phyloP scores from a whole-genome alignment of 2,797 vertebrate species.

The Aphelocoma californica region DNA sequence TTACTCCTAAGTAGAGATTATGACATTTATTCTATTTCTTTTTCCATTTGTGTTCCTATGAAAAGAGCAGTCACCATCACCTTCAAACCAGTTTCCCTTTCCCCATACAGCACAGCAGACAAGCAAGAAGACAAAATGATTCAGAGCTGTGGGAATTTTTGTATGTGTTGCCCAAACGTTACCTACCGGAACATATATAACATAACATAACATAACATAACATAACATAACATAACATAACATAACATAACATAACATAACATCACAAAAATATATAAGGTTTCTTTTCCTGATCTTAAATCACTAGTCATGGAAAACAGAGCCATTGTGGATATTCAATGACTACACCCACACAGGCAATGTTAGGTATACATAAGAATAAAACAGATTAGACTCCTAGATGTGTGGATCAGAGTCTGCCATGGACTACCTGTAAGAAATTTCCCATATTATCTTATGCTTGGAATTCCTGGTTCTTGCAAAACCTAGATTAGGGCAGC shows the following conservation, averaged over 20 bases:
- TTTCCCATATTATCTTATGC: neutral
- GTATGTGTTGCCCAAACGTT: neutral
- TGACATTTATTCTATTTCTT: neutral
- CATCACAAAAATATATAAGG: neutral
- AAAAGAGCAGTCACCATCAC: neutral
- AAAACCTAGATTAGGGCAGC: neutral
- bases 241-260: neutral
- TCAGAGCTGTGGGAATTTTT: neutral
- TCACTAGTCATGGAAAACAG: neutral
- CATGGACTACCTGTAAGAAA: neutral
- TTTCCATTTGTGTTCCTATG: neutral
- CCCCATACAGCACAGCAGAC: neutral
- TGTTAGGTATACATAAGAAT: neutral
- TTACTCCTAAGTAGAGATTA: neutral
- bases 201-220: too few species aligned
- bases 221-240: neutral
- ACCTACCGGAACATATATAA: neutral
- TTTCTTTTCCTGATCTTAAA: neutral
- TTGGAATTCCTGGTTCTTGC: neutral
- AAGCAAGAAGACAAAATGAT: neutral
- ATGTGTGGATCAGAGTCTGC: neutral
- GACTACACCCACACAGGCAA: neutral
- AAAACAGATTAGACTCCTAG: neutral
- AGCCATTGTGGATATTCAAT: neutral
- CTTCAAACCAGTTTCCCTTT: neutral